Percentiles rank a stretch among this genome's conserved stretches.
Conservation (phyloP, 2,888 invertebrate species). For the Thera britannica region DNA sequence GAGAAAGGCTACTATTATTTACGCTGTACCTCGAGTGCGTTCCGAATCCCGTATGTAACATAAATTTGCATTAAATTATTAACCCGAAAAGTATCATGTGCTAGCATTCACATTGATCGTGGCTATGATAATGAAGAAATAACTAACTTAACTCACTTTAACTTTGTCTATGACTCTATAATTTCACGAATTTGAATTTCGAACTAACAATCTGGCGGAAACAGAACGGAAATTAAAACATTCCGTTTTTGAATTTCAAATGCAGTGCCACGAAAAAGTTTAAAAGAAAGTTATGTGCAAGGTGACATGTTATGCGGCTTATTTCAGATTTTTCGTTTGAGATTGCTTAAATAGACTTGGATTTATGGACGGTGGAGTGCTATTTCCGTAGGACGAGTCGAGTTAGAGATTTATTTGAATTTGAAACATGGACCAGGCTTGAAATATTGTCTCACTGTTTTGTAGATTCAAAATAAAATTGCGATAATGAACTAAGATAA, state of each 20-base stretch:
- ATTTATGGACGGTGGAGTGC: slow-evolving; percentile 81
- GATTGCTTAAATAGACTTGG: slow-evolving; percentile 81
- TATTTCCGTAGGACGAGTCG: slow-evolving; percentile 81
- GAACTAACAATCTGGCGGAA: slow-evolving; percentile 33
- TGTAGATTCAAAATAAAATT: slow-evolving; percentile 47
- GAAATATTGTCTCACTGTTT: slow-evolving; percentile 78
- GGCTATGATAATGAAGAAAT: slow-evolving; percentile 55
- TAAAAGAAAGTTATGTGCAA: slow-evolving; percentile 60
- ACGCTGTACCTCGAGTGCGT: slow-evolving; percentile 38
- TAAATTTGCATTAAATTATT: slow-evolving; percentile 70
- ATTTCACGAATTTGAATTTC: slow-evolving; percentile 38
- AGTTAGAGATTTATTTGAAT: slow-evolving; percentile 80
- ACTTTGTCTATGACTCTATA: slow-evolving; percentile 36
- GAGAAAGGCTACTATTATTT: slow-evolving; percentile 13
- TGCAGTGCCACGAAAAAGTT: slow-evolving; percentile 44
- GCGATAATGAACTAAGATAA: background rate
- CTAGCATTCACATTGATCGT: slow-evolving; percentile 63
- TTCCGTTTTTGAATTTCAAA: slow-evolving; percentile 39
- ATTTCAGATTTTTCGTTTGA: slow-evolving; percentile 81
- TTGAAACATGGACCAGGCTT: slow-evolving; percentile 80
- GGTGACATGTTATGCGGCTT: slow-evolving; percentile 70
- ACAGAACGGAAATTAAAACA: slow-evolving; percentile 37
- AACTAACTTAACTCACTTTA: slow-evolving; percentile 36
- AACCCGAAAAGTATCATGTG: slow-evolving; percentile 62
- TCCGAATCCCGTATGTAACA: slow-evolving; percentile 48